A percentile compares a stretch with the other conserved stretches of the same genome.
Conservation (phyloP, 2,113 vertebrate species). For the Archocentrus centrarchus region DNA sequence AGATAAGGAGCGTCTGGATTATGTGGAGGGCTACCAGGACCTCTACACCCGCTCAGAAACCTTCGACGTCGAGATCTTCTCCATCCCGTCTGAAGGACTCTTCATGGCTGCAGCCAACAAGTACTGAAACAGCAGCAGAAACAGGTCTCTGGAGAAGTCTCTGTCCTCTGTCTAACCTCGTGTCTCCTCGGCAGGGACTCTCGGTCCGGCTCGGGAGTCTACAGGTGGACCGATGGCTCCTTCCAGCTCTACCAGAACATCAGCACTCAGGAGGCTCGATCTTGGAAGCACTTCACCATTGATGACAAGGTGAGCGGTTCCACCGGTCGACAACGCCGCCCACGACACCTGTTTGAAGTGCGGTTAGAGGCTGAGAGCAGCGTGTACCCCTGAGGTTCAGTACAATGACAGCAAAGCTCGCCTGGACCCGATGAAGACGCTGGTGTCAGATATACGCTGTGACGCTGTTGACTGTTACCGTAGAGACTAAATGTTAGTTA, state of each 20-base stretch:
- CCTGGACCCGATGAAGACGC: not conserved
- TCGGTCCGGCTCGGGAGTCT: constrained; percentile 84
- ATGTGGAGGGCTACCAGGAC: constrained; percentile 91
- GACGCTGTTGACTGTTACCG: not conserved
- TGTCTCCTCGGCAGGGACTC: constrained; percentile 57
- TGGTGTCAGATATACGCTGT: not conserved
- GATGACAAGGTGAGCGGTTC: constrained; percentile 82
- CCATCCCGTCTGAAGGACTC: constrained; percentile 86
- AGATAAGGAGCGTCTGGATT: constrained; percentile 89
- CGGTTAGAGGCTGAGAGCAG: too few relatives aligned
- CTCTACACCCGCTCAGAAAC: constrained; percentile 90
- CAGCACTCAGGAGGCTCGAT: constrained; percentile 89
- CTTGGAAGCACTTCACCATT: constrained; percentile 93
- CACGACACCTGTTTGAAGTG: too few relatives aligned
- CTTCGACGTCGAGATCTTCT: constrained; percentile 90
- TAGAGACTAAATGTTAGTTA: not conserved
- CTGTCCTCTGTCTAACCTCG: not conserved
- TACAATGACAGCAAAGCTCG: not conserved
- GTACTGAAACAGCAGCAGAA: not conserved
- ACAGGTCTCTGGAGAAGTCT: not conserved
- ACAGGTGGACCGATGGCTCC: constrained; percentile 87
- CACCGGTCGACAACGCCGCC: not conserved
- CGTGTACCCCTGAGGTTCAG: not conserved
- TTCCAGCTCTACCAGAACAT: constrained; percentile 91
- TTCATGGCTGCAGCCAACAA: constrained; percentile 90